Base-by-base conservation (phyloP, 2,113 vertebrate species). In the Proterorhinus semilunaris region DNA sequence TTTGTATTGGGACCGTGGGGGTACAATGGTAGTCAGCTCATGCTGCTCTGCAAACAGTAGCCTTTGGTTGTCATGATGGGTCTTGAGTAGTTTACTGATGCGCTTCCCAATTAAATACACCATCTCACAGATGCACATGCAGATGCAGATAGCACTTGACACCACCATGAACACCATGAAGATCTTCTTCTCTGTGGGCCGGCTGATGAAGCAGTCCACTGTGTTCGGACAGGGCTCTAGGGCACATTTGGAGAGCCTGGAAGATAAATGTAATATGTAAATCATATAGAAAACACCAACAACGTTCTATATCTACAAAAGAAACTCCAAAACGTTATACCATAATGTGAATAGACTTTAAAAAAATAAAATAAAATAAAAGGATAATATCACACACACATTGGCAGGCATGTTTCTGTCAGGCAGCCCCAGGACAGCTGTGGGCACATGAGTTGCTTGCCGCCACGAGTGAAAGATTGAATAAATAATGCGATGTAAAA, bases 131-230 rank as follows among this genome's bases (percentile, higher is more conserved):
- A 98, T 46, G 76, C 93, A 97, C 84, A 98, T 94, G 58, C 95
- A 49, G 13, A 98, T 68, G 53, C 97, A 99, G n/a, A 96, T 0
- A 0, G 83, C 89, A 0, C 96, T 87, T 0, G 94, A 94, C 8
- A 87, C 59, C 4, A 98, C 94, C 96, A 98, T 99, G 83, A 98
- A 98, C 36, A 96, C 2, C n/a, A 95, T 98, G 90, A 99, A 98
- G 90, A 96, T 96, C 80, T 91, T 97, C 81, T 99, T 99, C 86
- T 99, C 97, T 0, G 95, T 95, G 0, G 97, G 95, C 16, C 92
- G 94, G 17, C 97, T 91, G 76, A 99, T 97, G 91, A 94, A 99
- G 88, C 97, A 93, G 66, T 93, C 92, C 0, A 93, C 92, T 0
- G 86, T 91, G 75, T 93, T 93, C 58, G 92, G 92, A 80, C 97